Base-by-base conservation (phyloP, 2,113 vertebrate species). In the Limnothrissa miodon region DNA sequence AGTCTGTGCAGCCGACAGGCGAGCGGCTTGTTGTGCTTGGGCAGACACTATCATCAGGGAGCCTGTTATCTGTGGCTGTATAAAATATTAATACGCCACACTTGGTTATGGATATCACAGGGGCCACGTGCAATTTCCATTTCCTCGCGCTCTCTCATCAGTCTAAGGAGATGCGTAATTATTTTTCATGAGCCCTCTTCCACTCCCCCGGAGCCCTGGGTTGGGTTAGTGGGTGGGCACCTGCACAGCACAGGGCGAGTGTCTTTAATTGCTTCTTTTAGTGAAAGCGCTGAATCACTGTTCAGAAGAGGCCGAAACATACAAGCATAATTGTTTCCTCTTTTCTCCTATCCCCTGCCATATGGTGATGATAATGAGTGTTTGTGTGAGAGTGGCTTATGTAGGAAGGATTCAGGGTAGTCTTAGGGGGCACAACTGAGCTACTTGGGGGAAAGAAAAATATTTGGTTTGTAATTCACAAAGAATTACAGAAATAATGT, bases 101-200 rank as follows among this genome's bases (percentile, higher is more conserved):
- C 87, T 90, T 85, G 86, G 90, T 89, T 90, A 93, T 91, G 88
- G 91, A 91, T 86, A 89, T 80, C 46, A 80, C 79, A 83, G 88
- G 88, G 89, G 88, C 87, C 88, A 83, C 86, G 88, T 80, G 86
- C 86, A 90, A 91, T 92, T 91, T 90, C 92, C 92, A 92, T 88
- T 85, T 90, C 88, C 90, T 62, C 8, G 89, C 89, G 89, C 92
- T 89, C 91, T 91, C 80, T 33, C 23, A 39, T 21, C 21, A 42
- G 45, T 78, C 78, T 25, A 78, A 90, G 90, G 90, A 92, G 91
- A 89, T 84, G 85, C 86, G 88, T 90, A 92, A 92, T 93, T 92
- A 92, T 92, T 90, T 86, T 89, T 80, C 88, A 90, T 89, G 90
- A 89, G 88, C 89, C 90, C 88, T 89, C 89, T 88, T 91, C 85